Percentiles rank a stretch among this genome's conserved stretches.
These are phyloP conservation scores for Rhingia rostrata DNA, from an alignment of 2,888 invertebrate species.

Conservation along the genomic window DNA sequence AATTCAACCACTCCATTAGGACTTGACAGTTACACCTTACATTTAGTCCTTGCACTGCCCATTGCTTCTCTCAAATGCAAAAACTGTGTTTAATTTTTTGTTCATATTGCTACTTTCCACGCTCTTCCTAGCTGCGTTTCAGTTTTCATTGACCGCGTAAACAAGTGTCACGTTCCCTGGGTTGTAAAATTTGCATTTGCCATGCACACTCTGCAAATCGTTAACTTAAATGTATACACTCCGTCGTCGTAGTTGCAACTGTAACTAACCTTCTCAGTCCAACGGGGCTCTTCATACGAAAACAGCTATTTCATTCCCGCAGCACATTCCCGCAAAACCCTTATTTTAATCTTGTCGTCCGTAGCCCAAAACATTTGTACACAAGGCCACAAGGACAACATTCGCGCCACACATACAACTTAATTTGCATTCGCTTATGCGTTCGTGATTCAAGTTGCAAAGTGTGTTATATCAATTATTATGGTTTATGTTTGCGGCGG, in stretches of 20 bases:
- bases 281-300: constrained; percentile 26
- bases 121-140: constrained; percentile 25
- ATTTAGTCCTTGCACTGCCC: not conserved
- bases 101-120: not conserved
- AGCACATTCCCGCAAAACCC: constrained; percentile 7
- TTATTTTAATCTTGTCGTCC: constrained; percentile 45
- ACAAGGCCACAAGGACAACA: constrained; percentile 30
- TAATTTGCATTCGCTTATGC: constrained; percentile 68
- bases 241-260: constrained; percentile 26
- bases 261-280: constrained; percentile 30
- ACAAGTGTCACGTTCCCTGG: constrained; percentile 68
- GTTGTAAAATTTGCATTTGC: constrained; percentile 65
- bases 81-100: not conserved
- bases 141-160: constrained; percentile 70
- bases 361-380: constrained; percentile 8
- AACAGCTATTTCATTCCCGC: not conserved
- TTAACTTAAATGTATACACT: constrained; percentile 57
- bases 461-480: constrained; percentile 70
- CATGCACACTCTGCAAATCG: constrained; percentile 59
- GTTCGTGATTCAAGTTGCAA: constrained; percentile 67
- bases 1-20: constrained; percentile 43
- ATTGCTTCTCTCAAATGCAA: not conserved
- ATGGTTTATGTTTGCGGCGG: constrained; percentile 60
- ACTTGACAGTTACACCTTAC: constrained; percentile 29
- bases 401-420: constrained; percentile 45